A percentile compares a stretch with the other conserved stretches of the same genome.
Conservation (phyloP, 2,113 vertebrate genomes). For the Corapipo altera region DNA sequence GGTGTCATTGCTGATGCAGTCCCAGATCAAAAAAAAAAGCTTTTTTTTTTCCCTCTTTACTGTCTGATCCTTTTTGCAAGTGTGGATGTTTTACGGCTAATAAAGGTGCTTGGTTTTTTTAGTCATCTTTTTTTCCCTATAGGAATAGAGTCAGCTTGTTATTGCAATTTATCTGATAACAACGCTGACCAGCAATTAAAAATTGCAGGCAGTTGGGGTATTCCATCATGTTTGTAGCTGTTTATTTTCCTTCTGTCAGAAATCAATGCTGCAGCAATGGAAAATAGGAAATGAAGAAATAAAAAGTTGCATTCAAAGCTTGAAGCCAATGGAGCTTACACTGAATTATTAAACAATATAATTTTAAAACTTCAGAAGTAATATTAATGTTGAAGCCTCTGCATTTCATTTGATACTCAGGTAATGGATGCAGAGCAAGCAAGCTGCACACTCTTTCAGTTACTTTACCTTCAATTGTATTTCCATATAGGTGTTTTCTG, state of each 20-base stretch:
- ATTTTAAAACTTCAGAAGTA: slow-evolving; percentile 19
- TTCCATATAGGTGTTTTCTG: neutral
- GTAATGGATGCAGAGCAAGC: neutral
- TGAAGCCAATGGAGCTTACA: neutral
- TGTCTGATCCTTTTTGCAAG: neutral
- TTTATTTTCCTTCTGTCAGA: slow-evolving; percentile 20
- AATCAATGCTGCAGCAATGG: neutral
- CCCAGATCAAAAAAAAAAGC: neutral
- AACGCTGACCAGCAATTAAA: neutral
- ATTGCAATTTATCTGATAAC: neutral
- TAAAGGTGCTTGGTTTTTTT: neutral
- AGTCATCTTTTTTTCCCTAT: neutral
- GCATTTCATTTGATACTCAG: neutral
- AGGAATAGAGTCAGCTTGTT: neutral
- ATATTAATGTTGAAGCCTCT: neutral
- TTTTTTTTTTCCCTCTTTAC: neutral
- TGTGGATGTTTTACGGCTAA: neutral
- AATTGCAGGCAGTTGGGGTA: neutral
- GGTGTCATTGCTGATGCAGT: neutral
- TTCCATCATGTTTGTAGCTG: neutral
- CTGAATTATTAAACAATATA: slow-evolving; percentile 25
- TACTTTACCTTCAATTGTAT: neutral
- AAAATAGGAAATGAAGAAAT: slow-evolving; percentile 19
- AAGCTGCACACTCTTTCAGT: neutral
- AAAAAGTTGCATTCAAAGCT: neutral